phyloP scores from a whole-genome alignment of 2,797 vertebrate genomes.

The Heliangelus exortis region DNA sequence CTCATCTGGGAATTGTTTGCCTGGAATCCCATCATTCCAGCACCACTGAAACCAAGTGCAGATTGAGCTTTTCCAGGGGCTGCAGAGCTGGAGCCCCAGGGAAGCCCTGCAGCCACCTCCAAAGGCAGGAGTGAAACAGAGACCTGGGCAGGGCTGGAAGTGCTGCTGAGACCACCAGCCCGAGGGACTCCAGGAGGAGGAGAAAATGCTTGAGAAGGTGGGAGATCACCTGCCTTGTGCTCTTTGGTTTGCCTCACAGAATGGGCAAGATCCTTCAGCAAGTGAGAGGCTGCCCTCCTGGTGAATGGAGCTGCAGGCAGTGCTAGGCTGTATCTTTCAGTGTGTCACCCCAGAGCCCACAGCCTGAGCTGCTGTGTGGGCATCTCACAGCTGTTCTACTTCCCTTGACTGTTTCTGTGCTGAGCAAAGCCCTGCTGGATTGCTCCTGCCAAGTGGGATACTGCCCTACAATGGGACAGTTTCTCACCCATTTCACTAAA shows the following conservation, averaged over 20 bases:
- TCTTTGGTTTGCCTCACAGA: neutral
- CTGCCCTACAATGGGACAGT: accelerated
- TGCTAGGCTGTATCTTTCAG: neutral
- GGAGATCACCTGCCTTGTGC: neutral
- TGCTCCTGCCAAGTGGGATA: neutral
- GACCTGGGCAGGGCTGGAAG: neutral
- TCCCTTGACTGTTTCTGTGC: accelerated
- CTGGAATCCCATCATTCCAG: neutral
- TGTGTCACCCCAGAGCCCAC: too few species aligned
- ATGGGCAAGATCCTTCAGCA: neutral
- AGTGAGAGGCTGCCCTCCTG: neutral
- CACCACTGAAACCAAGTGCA: neutral
- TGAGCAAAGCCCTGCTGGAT: neutral
- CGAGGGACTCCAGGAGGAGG: neutral
- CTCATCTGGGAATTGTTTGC: neutral
- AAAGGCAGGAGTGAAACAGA: neutral
- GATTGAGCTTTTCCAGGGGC: neutral
- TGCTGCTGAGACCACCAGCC: neutral
- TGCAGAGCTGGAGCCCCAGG: neutral
- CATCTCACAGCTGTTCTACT: neutral
- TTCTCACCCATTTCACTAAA: neutral
- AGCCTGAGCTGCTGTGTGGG: neutral
- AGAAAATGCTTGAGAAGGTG: neutral
- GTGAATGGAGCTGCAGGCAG: neutral
- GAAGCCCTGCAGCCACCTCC: neutral